Percentiles rank a stretch among this genome's conserved stretches.
phyloP scores from a whole-genome alignment of 1,140 invertebrate species.

The Meloidogyne chitwoodi region DNA sequence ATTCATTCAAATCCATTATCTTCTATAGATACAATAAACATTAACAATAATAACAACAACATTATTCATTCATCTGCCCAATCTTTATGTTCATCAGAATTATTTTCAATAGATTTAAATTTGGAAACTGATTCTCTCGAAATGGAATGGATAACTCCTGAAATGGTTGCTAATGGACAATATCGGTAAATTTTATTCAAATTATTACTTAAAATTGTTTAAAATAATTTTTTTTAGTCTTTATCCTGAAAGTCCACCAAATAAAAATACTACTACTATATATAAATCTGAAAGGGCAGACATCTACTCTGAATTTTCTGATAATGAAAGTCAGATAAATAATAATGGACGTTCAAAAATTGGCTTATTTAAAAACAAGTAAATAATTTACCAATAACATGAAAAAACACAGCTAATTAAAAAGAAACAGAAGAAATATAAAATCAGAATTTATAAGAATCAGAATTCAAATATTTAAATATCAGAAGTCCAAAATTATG shows the following conservation, averaged over 20 bases:
- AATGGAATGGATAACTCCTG: conserved; percentile 57
- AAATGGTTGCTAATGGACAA: conserved; percentile 43
- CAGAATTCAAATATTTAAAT: too few relatives aligned
- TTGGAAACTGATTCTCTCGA: conserved; percentile 54
- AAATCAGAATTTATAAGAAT: too few relatives aligned
- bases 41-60: background rate
- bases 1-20: conserved; percentile 6
- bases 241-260: conserved; percentile 9
- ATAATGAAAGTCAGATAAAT: background rate
- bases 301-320: background rate
- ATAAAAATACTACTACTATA: background rate
- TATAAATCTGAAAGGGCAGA: background rate
- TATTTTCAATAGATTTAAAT: conserved; percentile 55
- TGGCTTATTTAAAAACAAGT: background rate
- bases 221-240: conserved; percentile 20
- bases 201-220: too few relatives aligned
- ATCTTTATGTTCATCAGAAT: conserved; percentile 57
- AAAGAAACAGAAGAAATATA: too few relatives aligned
- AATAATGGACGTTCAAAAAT: background rate
- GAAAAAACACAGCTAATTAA: too few relatives aligned
- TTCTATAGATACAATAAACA: too few relatives aligned
- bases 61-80: conserved; percentile 52
- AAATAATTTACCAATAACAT: background rate
- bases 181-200: background rate
- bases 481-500: too few relatives aligned